A percentile compares a stretch with the other conserved stretches of the same genome.
These are phyloP conservation scores for Aethina tumida DNA, from an alignment of 1,140 invertebrate species.

Conservation along the genomic window DNA sequence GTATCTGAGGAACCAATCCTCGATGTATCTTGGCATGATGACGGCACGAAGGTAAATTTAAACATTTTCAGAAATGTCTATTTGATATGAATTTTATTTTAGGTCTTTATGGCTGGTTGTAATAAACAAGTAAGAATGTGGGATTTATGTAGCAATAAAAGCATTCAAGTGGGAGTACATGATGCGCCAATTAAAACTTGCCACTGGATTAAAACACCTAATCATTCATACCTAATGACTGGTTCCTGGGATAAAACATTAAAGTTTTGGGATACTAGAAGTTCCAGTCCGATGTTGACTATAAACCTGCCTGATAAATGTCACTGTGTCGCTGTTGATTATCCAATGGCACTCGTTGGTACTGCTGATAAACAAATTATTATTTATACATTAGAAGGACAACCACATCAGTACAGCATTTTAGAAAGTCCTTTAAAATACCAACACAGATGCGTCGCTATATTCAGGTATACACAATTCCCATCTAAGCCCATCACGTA, in stretches of 20 bases:
- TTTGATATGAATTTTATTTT: conserved; percentile 6
- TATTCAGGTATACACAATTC: conserved; percentile 71
- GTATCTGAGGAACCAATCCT: conserved; percentile 88
- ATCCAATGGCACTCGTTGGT: conserved; percentile 95
- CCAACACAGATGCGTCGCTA: conserved; percentile 88
- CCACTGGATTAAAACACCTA: conserved; percentile 93
- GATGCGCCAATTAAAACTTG: conserved; percentile 95
- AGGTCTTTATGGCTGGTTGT: conserved; percentile 95
- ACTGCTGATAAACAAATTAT: conserved; percentile 85
- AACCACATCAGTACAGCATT: conserved; percentile 86
- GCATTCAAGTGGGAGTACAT: conserved; percentile 89
- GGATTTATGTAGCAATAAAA: conserved; percentile 93
- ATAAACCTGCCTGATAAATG: conserved; percentile 87
- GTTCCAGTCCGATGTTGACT: conserved; percentile 77
- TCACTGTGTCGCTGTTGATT: conserved; percentile 97
- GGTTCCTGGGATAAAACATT: conserved; percentile 99
- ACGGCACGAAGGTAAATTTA: conserved; percentile 41
- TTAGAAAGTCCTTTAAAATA: conserved; percentile 94
- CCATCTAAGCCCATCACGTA: background rate
- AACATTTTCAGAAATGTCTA: background rate
- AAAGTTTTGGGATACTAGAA: conserved; percentile 95
- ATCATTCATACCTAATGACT: conserved; percentile 96
- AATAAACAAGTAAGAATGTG: conserved; percentile 98
- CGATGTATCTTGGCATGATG: conserved; percentile 94
- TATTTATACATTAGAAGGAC: conserved; percentile 89